Evolutionary conservation across 2,113 vertebrate genomes (phyloP).

Genomic region (Hydrolagus affinis): DNA sequence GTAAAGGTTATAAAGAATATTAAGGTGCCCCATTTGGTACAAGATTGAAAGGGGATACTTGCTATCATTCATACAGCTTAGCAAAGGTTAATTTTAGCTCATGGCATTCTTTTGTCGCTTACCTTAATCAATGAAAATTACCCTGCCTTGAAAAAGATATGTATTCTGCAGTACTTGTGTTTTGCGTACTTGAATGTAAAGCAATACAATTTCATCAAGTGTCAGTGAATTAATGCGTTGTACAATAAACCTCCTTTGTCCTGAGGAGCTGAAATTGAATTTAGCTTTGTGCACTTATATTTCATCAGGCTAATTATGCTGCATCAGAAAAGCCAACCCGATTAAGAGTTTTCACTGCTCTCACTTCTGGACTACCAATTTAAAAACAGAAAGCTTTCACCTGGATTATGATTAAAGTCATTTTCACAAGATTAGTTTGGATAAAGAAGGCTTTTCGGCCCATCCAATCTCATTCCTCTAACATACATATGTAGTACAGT

Average conservation of each 20-base stretch:
- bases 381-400: not conserved
- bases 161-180: not conserved
- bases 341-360: not conserved
- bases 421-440: not conserved
- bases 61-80: slow-evolving; percentile 8
- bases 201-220: not conserved
- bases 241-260: not conserved
- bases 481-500: too few species aligned
- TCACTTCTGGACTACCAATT: not conserved
- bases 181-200: not conserved
- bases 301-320: not conserved
- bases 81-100: not conserved
- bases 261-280: not conserved
- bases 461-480: too few species aligned
- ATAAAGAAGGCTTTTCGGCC: too few species aligned
- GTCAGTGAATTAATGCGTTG: not conserved
- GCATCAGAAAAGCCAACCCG: not conserved
- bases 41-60: not conserved
- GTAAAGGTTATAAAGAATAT: not conserved
- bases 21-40: not conserved
- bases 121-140: not conserved
- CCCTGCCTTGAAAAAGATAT: too few species aligned
- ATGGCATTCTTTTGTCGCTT: not conserved
- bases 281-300: not conserved
- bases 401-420: not conserved